phyloP scores from a whole-genome alignment of 2,797 vertebrate species.

The Sebastes flavidus region DNA sequence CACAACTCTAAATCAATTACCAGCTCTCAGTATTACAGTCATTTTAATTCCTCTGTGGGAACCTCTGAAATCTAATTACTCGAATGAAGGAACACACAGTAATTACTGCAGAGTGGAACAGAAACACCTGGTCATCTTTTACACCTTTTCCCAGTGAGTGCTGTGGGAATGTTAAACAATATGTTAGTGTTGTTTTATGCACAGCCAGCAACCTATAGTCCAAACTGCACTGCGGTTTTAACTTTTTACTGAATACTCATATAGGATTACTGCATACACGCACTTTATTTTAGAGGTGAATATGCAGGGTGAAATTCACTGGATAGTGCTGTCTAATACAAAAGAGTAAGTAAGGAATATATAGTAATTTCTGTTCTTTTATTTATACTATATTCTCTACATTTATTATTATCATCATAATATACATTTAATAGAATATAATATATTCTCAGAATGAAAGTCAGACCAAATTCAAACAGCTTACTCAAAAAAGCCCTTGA shows the following conservation, averaged over 20 bases:
- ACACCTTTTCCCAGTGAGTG: background rate
- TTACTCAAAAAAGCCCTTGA: background rate
- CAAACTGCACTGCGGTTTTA: slow-evolving; percentile 16
- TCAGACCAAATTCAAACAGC: background rate
- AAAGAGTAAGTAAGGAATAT: background rate
- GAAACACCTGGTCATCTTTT: slow-evolving; percentile 6
- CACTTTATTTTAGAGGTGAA: slow-evolving; percentile 20
- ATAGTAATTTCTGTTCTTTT: background rate
- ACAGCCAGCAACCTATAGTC: slow-evolving; percentile 9
- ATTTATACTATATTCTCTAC: background rate
- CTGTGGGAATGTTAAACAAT: background rate
- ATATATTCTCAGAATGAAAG: background rate
- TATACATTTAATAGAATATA: background rate
- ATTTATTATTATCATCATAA: background rate
- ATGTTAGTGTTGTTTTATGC: slow-evolving; percentile 12
- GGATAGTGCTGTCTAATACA: background rate
- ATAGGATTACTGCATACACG: slow-evolving; percentile 11
- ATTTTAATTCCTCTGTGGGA: slow-evolving; percentile 19
- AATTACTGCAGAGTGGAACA: slow-evolving; percentile 26
- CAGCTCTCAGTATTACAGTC: background rate
- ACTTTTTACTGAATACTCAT: slow-evolving; percentile 1
- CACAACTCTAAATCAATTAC: slow-evolving; percentile 33
- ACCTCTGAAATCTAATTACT: slow-evolving; percentile 18
- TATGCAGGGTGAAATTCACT: background rate
- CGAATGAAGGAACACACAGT: background rate